Percentiles rank a stretch among this genome's conserved stretches.
Conservation (phyloP, 2,888 invertebrate genomes). For the Odontocolon sp. region DNA sequence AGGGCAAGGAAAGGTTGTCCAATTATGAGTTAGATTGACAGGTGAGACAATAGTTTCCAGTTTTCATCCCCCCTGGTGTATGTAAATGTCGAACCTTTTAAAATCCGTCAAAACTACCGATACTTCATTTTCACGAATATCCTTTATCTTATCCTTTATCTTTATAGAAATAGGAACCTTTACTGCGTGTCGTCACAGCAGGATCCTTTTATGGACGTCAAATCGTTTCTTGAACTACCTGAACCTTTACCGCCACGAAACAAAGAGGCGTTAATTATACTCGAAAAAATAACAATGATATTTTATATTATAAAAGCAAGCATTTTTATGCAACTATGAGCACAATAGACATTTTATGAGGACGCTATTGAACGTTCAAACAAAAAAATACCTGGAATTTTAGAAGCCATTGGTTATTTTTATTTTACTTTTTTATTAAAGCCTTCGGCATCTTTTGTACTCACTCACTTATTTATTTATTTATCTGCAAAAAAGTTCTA, state of each 20-base stretch:
- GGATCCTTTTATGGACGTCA: neutral
- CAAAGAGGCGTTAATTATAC: neutral
- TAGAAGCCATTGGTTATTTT: neutral
- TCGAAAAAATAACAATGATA: neutral
- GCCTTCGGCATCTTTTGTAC: too few species aligned
- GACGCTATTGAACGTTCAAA: neutral
- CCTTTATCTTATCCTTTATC: too few species aligned
- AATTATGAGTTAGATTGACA: slow-evolving; percentile 35
- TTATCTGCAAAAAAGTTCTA: neutral
- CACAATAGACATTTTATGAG: neutral
- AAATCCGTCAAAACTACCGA: too few species aligned
- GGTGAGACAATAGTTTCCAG: slow-evolving; percentile 7
- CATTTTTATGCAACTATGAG: neutral
- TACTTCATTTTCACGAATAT: too few species aligned
- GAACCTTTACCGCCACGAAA: neutral
- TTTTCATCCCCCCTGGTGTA: neutral
- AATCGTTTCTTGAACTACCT: neutral
- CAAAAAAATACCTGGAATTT: neutral
- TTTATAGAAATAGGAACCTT: too few species aligned
- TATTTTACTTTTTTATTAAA: too few species aligned
- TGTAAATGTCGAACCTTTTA: too few species aligned
- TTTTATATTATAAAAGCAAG: too few species aligned
- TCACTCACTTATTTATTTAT: neutral
- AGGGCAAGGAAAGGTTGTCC: neutral
- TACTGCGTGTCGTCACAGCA: too few species aligned